Base-by-base conservation (phyloP, 1,140 invertebrate genomes). In the Drosophila punjabiensis region DNA sequence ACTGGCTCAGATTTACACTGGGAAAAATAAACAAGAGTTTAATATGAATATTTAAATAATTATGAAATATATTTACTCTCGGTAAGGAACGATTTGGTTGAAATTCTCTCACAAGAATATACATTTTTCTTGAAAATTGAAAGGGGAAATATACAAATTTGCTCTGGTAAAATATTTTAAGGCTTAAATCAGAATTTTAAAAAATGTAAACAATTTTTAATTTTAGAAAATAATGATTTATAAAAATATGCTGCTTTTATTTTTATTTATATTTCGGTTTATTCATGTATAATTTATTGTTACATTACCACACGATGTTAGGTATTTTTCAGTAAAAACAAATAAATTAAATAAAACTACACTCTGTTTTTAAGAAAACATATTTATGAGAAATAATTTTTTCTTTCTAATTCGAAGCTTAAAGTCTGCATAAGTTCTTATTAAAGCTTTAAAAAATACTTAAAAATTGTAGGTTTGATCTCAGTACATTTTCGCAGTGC, bases 1-100 rank as follows among this genome's bases (percentile, higher is more conserved):
- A 59, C 64, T 82, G 79, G 75, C 63, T 66, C 73, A 66, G 47
- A 68, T 73, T 33, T 56, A 56, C 33, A 56, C 53, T 24, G 53
- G 18, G 1, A 24, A 56, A 37, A 37, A 37, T 5, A 14, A 5
- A 5, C 13, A 13, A n/a, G 5, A 7, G 10, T 13, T 0, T 33
- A 0, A 6, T 8, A 8, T 0, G 1, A 30, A 28, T 50, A 50
- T 28, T 11, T 18, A 6, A 52, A 13, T 14, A 4, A 11, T n/a
- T n/a, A 10, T 32, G 1, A 0, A 24, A 7, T 18, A 7, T 18
- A 32, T 18, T 30, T 30, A 3, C 5, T 4, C 0, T 18, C 0
- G 13, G 18, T 20, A 7, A 14, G 20, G 5, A 20, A 14, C 2
- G 18, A 2, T 47, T 8, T 2, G 14, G 45, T 33, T 32, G 32